phyloP scores from a whole-genome alignment of 2,113 vertebrate genomes.

The Myrmophylax atrothorax region DNA sequence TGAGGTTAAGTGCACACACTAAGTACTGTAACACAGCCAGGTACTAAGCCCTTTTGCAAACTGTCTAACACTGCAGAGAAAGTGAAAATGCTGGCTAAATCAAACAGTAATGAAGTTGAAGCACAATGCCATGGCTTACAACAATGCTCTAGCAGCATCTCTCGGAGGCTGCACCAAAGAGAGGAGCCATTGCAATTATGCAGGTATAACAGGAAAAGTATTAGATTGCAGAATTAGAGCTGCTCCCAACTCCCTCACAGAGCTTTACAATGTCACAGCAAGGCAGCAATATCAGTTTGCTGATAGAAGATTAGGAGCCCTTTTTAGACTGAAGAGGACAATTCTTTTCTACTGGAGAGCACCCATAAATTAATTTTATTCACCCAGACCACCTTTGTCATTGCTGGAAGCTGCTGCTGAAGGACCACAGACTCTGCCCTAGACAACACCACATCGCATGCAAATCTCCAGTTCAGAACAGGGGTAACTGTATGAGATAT shows the following conservation, averaged over 20 bases:
- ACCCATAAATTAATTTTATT: slow-evolving; percentile 23
- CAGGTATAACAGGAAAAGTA: background rate
- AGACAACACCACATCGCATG: background rate
- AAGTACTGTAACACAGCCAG: background rate
- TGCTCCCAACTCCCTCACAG: background rate
- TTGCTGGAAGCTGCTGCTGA: slow-evolving; percentile 13
- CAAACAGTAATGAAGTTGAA: slow-evolving; percentile 28
- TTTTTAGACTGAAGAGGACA: background rate
- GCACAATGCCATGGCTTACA: background rate
- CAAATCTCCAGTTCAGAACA: background rate
- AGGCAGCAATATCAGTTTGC: background rate
- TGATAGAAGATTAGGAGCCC: background rate
- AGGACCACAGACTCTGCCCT: background rate
- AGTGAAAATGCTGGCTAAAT: slow-evolving; percentile 8
- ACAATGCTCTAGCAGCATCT: background rate
- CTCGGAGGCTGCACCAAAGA: background rate
- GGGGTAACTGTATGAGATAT: background rate
- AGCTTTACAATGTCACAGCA: slow-evolving; percentile 5
- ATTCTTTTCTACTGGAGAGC: background rate
- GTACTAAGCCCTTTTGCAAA: background rate
- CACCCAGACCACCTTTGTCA: background rate
- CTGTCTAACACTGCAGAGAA: background rate
- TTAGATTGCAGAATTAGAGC: background rate
- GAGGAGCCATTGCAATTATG: background rate
- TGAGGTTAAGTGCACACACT: background rate